Conservation (phyloP, 2,113 vertebrate genomes). For the Scopus umbretta region DNA sequence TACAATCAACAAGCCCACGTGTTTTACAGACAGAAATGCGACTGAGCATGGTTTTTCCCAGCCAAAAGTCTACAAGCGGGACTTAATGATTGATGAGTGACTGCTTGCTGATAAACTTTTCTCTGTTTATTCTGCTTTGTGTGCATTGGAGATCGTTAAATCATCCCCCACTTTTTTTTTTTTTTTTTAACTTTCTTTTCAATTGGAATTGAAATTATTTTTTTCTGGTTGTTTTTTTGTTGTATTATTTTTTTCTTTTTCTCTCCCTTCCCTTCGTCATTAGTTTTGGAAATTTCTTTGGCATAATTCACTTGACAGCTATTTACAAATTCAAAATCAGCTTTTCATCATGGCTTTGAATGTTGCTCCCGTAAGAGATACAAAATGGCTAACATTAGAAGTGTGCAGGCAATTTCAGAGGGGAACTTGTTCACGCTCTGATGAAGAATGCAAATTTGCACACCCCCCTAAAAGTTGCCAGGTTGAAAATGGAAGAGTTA, state of each 20-base stretch:
- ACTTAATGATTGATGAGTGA: constrained; percentile 80
- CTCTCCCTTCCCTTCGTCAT: neutral
- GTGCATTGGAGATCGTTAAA: constrained; percentile 49
- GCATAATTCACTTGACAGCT: constrained; percentile 21
- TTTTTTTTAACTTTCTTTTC: constrained; percentile 1
- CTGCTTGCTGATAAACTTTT: constrained; percentile 66
- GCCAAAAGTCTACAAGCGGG: constrained; percentile 72
- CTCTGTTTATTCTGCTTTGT: constrained; percentile 63
- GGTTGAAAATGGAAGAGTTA: constrained; percentile 95
- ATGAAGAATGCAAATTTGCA: constrained; percentile 98
- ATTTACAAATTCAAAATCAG: neutral
- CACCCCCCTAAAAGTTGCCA: constrained; percentile 97
- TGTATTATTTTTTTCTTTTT: neutral
- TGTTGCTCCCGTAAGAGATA: constrained; percentile 89
- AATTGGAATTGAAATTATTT: neutral
- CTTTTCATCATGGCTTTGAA: constrained; percentile 88
- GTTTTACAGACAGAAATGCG: constrained; percentile 63
- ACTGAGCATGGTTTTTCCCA: constrained; percentile 72
- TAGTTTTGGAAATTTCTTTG: constrained; percentile 36
- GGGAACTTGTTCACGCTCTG: constrained; percentile 93
- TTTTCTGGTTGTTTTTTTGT: neutral
- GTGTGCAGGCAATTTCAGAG: constrained; percentile 96
- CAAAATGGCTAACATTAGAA: constrained; percentile 95
- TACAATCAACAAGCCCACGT: constrained; percentile 20
- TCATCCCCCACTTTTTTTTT: neutral